A percentile compares a stretch with the other conserved stretches of the same genome.
These are phyloP conservation scores for Sthenelais limicola DNA, from an alignment of 2,888 invertebrate species.

Conservation along the genomic window DNA sequence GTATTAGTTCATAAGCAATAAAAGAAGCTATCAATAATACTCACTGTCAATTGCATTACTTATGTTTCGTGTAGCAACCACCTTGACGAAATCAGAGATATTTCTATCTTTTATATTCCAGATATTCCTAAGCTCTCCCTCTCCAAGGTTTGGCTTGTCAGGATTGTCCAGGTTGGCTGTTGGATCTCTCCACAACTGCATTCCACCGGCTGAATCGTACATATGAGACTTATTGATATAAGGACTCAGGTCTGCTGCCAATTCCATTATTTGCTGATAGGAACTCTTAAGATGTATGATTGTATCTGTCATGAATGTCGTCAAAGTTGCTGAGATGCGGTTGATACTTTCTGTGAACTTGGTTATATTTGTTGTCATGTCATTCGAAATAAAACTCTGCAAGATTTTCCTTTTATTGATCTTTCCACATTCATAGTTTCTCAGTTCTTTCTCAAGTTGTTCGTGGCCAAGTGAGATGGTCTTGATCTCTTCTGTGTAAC, in stretches of 20 bases:
- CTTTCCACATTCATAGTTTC: constrained; percentile 11
- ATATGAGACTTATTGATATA: not conserved
- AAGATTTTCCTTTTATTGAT: constrained; percentile 17
- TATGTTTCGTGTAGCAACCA: too few relatives aligned
- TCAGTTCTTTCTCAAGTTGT: constrained; percentile 41
- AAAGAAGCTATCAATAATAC: too few relatives aligned
- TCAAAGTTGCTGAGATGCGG: too few relatives aligned
- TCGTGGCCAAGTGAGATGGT: constrained; percentile 40
- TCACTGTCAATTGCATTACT: too few relatives aligned
- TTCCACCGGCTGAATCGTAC: not conserved
- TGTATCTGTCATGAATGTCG: not conserved
- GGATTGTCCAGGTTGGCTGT: constrained; percentile 3
- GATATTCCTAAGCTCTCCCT: not conserved
- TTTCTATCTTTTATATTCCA: not conserved
- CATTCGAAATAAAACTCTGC: constrained; percentile 19
- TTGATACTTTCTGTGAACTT: constrained; percentile 6
- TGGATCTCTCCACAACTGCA: constrained; percentile 1
- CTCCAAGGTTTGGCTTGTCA: not conserved
- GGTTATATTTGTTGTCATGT: constrained; percentile 18
- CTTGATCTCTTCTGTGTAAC: constrained; percentile 43
- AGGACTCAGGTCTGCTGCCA: not conserved
- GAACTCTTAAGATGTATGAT: not conserved
- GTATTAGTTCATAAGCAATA: not conserved
- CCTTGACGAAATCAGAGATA: not conserved
- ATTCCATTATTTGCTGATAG: not conserved